Percentiles rank a stretch among this genome's conserved stretches.
These are phyloP conservation scores for Oreortyx pictus DNA, from an alignment of 2,797 vertebrate species.

Conservation along the genomic window DNA sequence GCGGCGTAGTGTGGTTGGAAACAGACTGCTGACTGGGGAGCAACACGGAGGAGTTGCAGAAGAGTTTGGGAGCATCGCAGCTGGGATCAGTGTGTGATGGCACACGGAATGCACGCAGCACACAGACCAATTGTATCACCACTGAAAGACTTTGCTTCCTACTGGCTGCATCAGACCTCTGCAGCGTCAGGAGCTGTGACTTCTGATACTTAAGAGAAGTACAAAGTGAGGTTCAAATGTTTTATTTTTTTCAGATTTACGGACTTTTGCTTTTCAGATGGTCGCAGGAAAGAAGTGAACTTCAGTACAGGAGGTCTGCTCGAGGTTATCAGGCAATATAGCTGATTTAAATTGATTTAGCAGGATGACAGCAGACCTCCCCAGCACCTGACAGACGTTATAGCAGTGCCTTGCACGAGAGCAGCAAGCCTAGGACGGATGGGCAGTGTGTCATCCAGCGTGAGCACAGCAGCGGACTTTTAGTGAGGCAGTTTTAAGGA, in stretches of 20 bases:
- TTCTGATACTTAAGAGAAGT: background rate
- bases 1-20: background rate
- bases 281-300: background rate
- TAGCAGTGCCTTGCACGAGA: background rate
- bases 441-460: background rate
- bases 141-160: background rate
- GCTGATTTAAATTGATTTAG: slow-evolving; percentile 13
- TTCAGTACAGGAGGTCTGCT: background rate
- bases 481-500: slow-evolving; percentile 44
- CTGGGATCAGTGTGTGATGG: background rate
- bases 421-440: background rate
- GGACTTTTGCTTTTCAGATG: background rate
- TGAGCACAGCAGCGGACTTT: background rate
- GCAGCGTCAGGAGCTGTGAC: background rate
- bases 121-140: background rate
- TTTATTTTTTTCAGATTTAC: background rate
- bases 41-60: background rate
- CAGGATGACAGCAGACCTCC: slow-evolving; percentile 6
- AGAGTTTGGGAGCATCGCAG: background rate
- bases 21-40: background rate
- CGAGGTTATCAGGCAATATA: background rate
- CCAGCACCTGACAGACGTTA: background rate
- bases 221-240: background rate
- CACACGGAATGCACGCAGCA: background rate
- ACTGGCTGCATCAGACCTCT: background rate